Evolutionary conservation across 2,888 invertebrate genomes (phyloP).

Genomic region (Didymodactylos carnosus): DNA sequence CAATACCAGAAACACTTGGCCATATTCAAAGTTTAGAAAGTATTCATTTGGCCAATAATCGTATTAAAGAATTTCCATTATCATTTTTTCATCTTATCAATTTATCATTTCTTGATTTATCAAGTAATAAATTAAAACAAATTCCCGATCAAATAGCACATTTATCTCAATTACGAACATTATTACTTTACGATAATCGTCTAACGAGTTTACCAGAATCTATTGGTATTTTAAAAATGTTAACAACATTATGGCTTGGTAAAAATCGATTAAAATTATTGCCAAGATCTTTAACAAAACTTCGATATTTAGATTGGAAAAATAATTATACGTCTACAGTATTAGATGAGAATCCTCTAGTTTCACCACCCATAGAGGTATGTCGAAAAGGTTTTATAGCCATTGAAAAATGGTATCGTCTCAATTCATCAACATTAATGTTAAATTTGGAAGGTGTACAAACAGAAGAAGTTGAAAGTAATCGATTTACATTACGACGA

Average conservation of each 20-base stretch:
- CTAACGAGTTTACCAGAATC: not conserved
- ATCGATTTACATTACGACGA: too few species aligned
- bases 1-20: not conserved
- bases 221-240: not conserved
- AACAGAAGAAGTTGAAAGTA: too few species aligned
- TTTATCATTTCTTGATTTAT: constrained; percentile 1
- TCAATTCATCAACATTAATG: not conserved
- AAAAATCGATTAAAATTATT: not conserved
- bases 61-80: not conserved
- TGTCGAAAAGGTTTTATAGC: not conserved
- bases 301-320: not conserved
- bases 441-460: not conserved
- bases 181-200: constrained; percentile 2
- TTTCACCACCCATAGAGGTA: not conserved
- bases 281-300: not conserved
- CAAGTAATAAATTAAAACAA: not conserved
- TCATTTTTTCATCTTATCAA: not conserved
- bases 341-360: not conserved
- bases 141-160: not conserved
- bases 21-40: not conserved
- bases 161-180: not conserved
- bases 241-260: not conserved
- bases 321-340: not conserved
- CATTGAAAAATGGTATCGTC: not conserved
- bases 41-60: constrained; percentile 2